A percentile compares a stretch with the other conserved stretches of the same genome.
These are phyloP conservation scores for Cyrtodaria siliqua DNA, from an alignment of 2,888 invertebrate species.

Conservation along the genomic window DNA sequence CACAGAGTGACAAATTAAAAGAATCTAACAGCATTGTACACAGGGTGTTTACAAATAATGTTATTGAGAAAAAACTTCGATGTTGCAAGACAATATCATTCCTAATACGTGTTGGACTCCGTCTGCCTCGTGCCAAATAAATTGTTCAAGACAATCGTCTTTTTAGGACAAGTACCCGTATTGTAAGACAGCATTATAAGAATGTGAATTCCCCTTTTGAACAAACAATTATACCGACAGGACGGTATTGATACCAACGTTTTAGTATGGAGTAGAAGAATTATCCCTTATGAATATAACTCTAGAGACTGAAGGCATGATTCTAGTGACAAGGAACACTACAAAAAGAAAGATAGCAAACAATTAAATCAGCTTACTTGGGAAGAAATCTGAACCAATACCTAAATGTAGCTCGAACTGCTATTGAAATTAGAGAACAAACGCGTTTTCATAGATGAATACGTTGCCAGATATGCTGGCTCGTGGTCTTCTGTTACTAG, in stretches of 20 bases:
- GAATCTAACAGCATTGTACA: constrained; percentile 9
- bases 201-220: background rate
- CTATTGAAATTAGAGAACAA: constrained; percentile 10
- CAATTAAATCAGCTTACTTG: background rate
- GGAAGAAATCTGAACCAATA: constrained; percentile 6
- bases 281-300: background rate
- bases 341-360: background rate
- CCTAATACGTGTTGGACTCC: constrained; percentile 17
- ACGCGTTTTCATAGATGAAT: constrained; percentile 12
- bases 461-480: background rate
- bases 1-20: constrained; percentile 5
- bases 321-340: background rate
- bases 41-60: constrained; percentile 16
- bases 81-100: constrained; percentile 6
- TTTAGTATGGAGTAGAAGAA: constrained; percentile 2
- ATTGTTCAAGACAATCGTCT: constrained; percentile 20
- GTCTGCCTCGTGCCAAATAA: constrained; percentile 34
- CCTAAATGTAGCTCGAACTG: constrained; percentile 21
- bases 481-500: background rate
- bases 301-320: background rate
- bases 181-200: constrained; percentile 5
- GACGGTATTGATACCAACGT: background rate
- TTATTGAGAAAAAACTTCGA: constrained; percentile 6
- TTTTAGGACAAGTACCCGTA: constrained; percentile 23
- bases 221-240: background rate